Conservation (phyloP, 2,113 vertebrate species). For the Morone chrysops region DNA sequence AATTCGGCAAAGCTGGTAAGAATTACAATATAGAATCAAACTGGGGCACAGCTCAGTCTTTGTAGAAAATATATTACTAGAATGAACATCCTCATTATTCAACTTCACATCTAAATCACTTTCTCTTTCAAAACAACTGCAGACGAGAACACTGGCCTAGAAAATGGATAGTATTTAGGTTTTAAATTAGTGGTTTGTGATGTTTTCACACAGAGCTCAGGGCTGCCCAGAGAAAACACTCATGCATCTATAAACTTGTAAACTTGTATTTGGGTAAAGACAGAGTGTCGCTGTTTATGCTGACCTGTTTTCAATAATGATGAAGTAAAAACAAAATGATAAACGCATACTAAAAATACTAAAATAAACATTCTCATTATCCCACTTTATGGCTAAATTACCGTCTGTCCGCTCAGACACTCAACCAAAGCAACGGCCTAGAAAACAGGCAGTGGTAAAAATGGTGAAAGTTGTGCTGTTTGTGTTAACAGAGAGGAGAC, state of each 20-base stretch:
- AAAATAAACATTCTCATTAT: slow-evolving; percentile 21
- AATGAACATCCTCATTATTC: slow-evolving; percentile 36
- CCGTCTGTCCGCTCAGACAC: background rate
- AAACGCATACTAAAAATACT: background rate
- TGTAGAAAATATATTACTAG: background rate
- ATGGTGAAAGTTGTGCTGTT: background rate
- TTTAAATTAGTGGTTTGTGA: slow-evolving; percentile 27
- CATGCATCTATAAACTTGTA: slow-evolving; percentile 1
- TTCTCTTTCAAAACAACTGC: slow-evolving; percentile 47
- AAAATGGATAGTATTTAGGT: slow-evolving; percentile 30
- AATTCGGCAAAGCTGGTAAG: background rate
- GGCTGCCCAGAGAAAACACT: background rate
- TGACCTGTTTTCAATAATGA: slow-evolving; percentile 27
- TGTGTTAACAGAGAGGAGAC: background rate
- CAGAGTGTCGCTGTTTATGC: slow-evolving; percentile 10
- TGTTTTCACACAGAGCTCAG: slow-evolving; percentile 29
- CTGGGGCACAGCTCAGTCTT: background rate
- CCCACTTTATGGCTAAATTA: slow-evolving; percentile 13
- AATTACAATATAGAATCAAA: background rate
- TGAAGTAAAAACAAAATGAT: slow-evolving; percentile 31
- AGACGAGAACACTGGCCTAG: slow-evolving; percentile 2
- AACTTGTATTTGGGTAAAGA: slow-evolving; percentile 25
- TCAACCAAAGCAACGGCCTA: background rate
- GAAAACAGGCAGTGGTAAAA: background rate
- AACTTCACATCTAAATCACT: slow-evolving; percentile 49